Base-by-base conservation (phyloP, 2,888 invertebrate genomes). In the Torymus aiolomorphi region DNA sequence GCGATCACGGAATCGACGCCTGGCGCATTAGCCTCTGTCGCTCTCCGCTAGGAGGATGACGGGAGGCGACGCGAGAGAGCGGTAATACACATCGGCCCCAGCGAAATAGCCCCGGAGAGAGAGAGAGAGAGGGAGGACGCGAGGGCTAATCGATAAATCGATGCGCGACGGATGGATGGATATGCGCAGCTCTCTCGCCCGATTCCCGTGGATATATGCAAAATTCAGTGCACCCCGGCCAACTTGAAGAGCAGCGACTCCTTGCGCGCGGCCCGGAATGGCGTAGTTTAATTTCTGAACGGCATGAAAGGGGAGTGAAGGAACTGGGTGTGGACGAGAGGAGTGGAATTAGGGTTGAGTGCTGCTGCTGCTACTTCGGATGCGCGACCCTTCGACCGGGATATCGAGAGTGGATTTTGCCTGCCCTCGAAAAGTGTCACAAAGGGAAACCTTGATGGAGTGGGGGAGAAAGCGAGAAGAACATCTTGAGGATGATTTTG, bases 141-240 rank as follows among this genome's bases (percentile, higher is more conserved):
- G 18, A 14, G 56, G 49, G 63, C 72, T 76, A 76, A 80, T 80
- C 76, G 71, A 76, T 80, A 80, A 76, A 80, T 80, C 72, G 80
- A 80, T 80, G 66, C 54, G 59, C 14, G 13, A 0, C 51, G 65
- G 61, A 72, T 65, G 63, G 62, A 62, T 61, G 70, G 56, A 49
- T 42, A 54, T 24, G 72, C 51, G 31, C 18, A n/a, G 18, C 42
- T 10, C 8, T 1, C 24, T 10, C 14, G 13, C 62, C 54, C 70
- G 65, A 77, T 71, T 72, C 59, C 52, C 14, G 62, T 12, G 62
- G n/a, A 20, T 56, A 42, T 42, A 62, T 69, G 78, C 78, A 69
- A 62, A 78, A 78, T 69, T 54, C 69, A 18, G 18, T 42, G 42
- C 8, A 8, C 42, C 42, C 42, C 42, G 42, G 8, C 42, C 42